Evolutionary conservation across 2,797 vertebrate species (phyloP), one percentile per base, ranked within the genome.

Genomic region (Coranthus polyacanthus): DNA sequence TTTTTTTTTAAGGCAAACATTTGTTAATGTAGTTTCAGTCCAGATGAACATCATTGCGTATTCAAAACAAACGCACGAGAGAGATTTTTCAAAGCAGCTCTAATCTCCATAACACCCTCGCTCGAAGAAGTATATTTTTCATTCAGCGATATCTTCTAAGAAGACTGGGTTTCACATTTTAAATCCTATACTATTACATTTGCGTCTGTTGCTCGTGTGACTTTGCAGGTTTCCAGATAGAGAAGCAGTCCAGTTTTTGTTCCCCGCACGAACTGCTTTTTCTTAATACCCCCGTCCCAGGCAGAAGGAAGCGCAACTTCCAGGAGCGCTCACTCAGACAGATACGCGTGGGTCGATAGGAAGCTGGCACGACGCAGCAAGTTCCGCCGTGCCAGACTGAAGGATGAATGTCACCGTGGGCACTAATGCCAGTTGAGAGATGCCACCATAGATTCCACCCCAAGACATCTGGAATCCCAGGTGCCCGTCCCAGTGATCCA

Each of bases 391-490:
- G 83, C 84, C 82, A 85, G 83, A 55, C 72, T 79, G 86, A 86
- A 66, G 75, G 79, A 86, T 87, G 85, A 86, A 90, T 88, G 88
- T 89, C 88, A 83, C 79, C 36, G 26, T 57, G 24, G 83, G 80
- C 58, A 17, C 63, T 74, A 73, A 84, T 84, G 83, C 86, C 86
- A 79, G 73, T 61, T 61, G 70, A 83, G 82, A 82, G 88, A 88
- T 86, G 83, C 79, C 83, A 69, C 88, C 65, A 79, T 80, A 80
- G 86, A 86, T 85, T 75, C 80, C 39, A 53, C 70, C 79, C 88
- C 70, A 26, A 84, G 91, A 90, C 92, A 93, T 91, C 91, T 93
- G 92, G 89, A 87, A 72, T 84, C 88, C 90, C 94, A 93, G 93
- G 94, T 93, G 93, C 67, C 76, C 12, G 0, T 75, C 73, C 71